These are phyloP conservation scores for Maniola jurtina DNA, from an alignment of 1,140 invertebrate species.

Conservation along the genomic window DNA sequence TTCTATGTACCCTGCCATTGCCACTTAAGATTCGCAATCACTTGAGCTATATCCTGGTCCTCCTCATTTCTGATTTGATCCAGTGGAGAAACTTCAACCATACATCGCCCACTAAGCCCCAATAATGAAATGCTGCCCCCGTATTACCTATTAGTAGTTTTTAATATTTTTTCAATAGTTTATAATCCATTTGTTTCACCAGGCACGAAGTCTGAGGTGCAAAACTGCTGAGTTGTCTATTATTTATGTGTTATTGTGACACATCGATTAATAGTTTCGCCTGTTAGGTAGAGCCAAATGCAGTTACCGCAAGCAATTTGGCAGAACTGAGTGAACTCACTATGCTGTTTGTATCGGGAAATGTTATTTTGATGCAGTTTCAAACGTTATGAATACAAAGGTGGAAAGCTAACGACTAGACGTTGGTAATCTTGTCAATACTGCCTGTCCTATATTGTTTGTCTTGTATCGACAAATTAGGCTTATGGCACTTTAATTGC, in stretches of 20 bases:
- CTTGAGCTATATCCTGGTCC: too few relatives aligned
- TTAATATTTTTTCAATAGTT: too few relatives aligned
- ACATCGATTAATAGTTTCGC: slow-evolving; percentile 8
- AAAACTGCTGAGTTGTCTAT: neutral
- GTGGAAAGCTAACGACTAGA: slow-evolving; percentile 13
- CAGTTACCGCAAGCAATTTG: slow-evolving; percentile 19
- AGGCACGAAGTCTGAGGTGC: neutral
- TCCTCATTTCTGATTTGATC: too few relatives aligned
- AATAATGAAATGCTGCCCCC: too few relatives aligned
- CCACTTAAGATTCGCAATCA: too few relatives aligned
- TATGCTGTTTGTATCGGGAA: slow-evolving; percentile 6
- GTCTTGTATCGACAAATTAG: too few relatives aligned
- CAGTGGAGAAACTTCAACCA: too few relatives aligned
- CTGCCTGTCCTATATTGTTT: neutral
- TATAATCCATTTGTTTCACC: neutral
- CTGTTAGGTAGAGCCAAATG: slow-evolving; percentile 8
- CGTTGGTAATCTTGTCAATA: slow-evolving; percentile 5
- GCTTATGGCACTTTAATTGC: too few relatives aligned
- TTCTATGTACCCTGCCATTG: too few relatives aligned
- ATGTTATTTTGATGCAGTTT: slow-evolving; percentile 20
- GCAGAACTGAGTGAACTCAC: slow-evolving; percentile 11
- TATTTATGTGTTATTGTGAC: slow-evolving; percentile 14
- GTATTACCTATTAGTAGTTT: too few relatives aligned
- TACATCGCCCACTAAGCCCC: too few relatives aligned
- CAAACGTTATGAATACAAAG: slow-evolving; percentile 11